Evolutionary conservation across 2,888 invertebrate genomes (phyloP).

Genomic region (Cosmorhoe ocellata): DNA sequence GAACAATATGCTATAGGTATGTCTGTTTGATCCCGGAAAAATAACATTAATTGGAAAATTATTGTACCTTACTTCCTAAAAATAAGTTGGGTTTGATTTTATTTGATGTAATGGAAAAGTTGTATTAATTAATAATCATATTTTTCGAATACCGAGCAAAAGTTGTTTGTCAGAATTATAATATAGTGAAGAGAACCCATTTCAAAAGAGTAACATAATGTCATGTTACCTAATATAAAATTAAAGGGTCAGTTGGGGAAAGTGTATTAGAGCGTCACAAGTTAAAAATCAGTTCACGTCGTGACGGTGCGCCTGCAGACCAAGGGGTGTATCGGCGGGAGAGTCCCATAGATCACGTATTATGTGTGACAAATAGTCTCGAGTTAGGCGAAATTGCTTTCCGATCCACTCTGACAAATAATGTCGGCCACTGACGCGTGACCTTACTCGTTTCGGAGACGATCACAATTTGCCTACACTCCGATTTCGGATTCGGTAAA

Average conservation of each 20-base stretch:
- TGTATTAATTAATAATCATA: too few species aligned
- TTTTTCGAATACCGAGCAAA: too few species aligned
- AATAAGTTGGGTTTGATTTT: too few species aligned
- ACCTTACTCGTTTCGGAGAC: constrained; percentile 68
- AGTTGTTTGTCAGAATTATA: too few species aligned
- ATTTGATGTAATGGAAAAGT: too few species aligned
- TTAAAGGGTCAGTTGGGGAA: constrained; percentile 11
- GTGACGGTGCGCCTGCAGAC: constrained; percentile 40
- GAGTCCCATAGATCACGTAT: constrained; percentile 72
- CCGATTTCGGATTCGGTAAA: constrained; percentile 49
- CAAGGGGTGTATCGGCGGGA: constrained; percentile 56
- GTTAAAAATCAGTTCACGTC: constrained; percentile 46
- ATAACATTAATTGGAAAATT: neutral
- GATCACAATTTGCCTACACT: constrained; percentile 68
- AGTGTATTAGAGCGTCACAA: constrained; percentile 40
- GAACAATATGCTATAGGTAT: constrained; percentile 8
- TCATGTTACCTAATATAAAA: neutral
- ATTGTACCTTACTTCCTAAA: too few species aligned
- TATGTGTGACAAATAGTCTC: constrained; percentile 80
- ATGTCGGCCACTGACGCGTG: constrained; percentile 74
- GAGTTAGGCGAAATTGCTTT: constrained; percentile 78
- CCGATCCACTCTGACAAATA: constrained; percentile 79
- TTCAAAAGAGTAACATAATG: too few species aligned
- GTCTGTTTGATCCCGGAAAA: neutral
- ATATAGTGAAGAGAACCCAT: too few species aligned